Evolutionary conservation across 2,888 invertebrate species (phyloP).

Genomic region (Morpho achilles): DNA sequence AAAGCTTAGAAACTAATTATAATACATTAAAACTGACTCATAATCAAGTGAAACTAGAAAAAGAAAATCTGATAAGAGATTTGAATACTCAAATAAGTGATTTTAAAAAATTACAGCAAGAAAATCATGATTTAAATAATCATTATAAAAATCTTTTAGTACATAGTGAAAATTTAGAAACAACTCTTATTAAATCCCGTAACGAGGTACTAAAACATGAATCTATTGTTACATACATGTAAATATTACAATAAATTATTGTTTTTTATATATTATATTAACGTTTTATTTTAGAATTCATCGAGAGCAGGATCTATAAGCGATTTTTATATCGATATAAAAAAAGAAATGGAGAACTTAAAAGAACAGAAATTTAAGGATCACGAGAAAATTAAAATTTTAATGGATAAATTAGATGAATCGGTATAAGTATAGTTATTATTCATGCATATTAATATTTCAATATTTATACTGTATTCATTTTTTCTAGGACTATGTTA

Average conservation of each 20-base stretch:
- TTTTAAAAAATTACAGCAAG: slow-evolving; percentile 39
- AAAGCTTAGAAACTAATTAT: slow-evolving; percentile 43
- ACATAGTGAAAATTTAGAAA: slow-evolving; percentile 53
- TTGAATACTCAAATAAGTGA: slow-evolving; percentile 37
- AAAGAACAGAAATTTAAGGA: slow-evolving; percentile 49
- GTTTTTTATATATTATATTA: not conserved
- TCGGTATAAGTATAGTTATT: slow-evolving; percentile 36
- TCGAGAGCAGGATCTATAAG: slow-evolving; percentile 28
- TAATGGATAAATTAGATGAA: slow-evolving; percentile 53
- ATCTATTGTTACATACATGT: not conserved
- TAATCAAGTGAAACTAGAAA: slow-evolving; percentile 41
- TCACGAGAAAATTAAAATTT: slow-evolving; percentile 46
- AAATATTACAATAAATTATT: too few relatives aligned
- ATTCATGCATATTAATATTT: not conserved
- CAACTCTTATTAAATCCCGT: slow-evolving; percentile 45
- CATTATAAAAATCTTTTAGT: slow-evolving; percentile 43
- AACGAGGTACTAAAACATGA: slow-evolving; percentile 42
- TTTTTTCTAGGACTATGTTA: slow-evolving; percentile 49
- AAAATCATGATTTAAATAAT: slow-evolving; percentile 44
- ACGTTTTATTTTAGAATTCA: slow-evolving; percentile 9
- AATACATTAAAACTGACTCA: slow-evolving; percentile 40
- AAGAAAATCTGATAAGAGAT: slow-evolving; percentile 44
- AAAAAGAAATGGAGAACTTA: slow-evolving; percentile 50
- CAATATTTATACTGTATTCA: slow-evolving; percentile 1
- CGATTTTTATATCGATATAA: slow-evolving; percentile 36